Base-by-base conservation (phyloP, 2,797 vertebrate species). In the Macropus fuliginosus region DNA sequence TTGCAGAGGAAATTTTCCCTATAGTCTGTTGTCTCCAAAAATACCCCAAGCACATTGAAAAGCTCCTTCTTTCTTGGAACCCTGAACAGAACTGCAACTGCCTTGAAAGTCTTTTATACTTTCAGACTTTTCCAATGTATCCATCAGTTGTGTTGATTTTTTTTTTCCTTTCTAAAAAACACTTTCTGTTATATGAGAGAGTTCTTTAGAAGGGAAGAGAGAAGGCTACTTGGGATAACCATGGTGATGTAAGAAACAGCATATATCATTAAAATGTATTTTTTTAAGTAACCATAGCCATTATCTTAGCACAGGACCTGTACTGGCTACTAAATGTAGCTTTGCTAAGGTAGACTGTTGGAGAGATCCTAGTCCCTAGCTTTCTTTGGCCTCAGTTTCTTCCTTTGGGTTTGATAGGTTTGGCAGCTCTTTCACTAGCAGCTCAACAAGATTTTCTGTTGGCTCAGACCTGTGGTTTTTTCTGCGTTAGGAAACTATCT, bases 1-100 rank as follows among this genome's bases (percentile, higher is more conserved):
- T 92, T 95, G 89, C 55, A 96, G 94, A 94, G 21, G 1, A 14
- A 54, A 11, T 62, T 90, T 29, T 96, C 31, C 59, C 56, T 92
- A 6, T 91, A 90, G 31, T 31, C 46, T 55, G 34, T 94, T 66
- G 12, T 27, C 56, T 27, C 14, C 46, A 90, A 31, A 97, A 74
- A 16, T 94, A 56, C 40, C 27, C n/a, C 89, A 24, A 55, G 81
- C 89, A 92, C 14, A 34, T 18, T 40, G 62, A 94, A 55, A 94
- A 93, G 62, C 46, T 62, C 31, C 57, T 90, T 55, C 16, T 13
- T 95, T 40, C 81, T 92, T 56, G 5, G 66, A 18, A 95, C 94
- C 95, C 50, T 55, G 90, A 59, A 54, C 91, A 52, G 31, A 62
- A 34, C 34, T 12, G 31, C 12, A 62, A 14, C 9, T 62, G 59